Evolutionary conservation across 1,140 invertebrate species (phyloP), one percentile per base, ranked within the genome.

Genomic region (Achatina immaculata): DNA sequence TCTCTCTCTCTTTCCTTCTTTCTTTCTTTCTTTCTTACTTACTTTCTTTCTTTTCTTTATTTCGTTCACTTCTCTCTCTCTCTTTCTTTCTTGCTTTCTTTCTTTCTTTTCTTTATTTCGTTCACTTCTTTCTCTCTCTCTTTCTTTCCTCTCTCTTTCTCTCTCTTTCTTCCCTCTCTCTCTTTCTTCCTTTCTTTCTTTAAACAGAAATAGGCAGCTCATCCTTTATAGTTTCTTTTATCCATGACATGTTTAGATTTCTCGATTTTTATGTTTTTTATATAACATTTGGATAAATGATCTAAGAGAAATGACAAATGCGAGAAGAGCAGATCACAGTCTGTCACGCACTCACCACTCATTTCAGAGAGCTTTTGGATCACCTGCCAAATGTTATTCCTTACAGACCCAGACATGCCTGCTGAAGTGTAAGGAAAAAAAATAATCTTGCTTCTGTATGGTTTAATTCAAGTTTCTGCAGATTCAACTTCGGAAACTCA

Each of bases 181-280:
- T 40, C n/a, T 68, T 11, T 68, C 34, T 68, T 31, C 16, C 38
- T 28, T 42, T 4, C 40, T 43, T 48, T 45, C 38, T 55, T 31
- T 51, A 34, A 14, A 4, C n/a, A 14, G 11, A 14, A 28, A 19
- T 75, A 14, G 24, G 4, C 42, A 4, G 21, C 36, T 72, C 36
- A 28, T 75, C n/a, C 55, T 38, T 51, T 31, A 0, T 36, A 36
- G 21, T 75, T 45, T 75, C 43, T 51, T n/a, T 75, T 55, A 51
- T 45, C 31, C 14, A 51, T 55, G 1, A 34, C 31, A 7, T 36
- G n/a, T n/a, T n/a, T n/a, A n/a, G n/a, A n/a, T n/a, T n/a, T n/a
- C n/a, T n/a, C n/a, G n/a, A n/a, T n/a, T n/a, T n/a, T n/a, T n/a
- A n/a, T n/a, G n/a, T n/a, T n/a, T n/a, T n/a, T n/a, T n/a, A n/a